phyloP scores from a whole-genome alignment of 1,140 invertebrate species.

The Lithobius niger region DNA sequence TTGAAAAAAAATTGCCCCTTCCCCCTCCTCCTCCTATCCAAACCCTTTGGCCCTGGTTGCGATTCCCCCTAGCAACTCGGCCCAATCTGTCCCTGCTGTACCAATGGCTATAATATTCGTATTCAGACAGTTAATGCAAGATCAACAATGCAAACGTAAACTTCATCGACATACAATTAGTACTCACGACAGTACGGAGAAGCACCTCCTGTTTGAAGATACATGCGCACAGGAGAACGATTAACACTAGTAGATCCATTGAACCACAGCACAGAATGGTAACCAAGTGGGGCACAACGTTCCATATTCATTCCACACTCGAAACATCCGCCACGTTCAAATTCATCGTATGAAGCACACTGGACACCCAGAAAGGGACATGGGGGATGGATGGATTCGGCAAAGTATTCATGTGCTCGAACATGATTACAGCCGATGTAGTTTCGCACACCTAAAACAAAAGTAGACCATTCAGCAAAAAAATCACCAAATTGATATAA shows the following conservation, averaged over 20 bases:
- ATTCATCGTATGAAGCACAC: slow-evolving; percentile 63
- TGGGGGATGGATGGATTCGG: slow-evolving; percentile 57
- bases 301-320: slow-evolving; percentile 50
- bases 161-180: slow-evolving; percentile 6
- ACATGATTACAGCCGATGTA: slow-evolving; percentile 74
- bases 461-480: slow-evolving; percentile 29
- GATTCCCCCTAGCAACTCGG: no score
- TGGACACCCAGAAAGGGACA: slow-evolving; percentile 62
- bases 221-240: slow-evolving; percentile 41
- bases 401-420: slow-evolving; percentile 67
- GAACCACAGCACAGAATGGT: slow-evolving; percentile 25
- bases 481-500: no score
- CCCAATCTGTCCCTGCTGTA: no score
- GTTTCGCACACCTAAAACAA: slow-evolving; percentile 45
- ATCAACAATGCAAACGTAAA: no score
- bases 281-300: slow-evolving; percentile 14
- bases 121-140: slow-evolving; percentile 9
- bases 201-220: slow-evolving; percentile 48
- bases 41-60: no score
- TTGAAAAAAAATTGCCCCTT: no score
- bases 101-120: not conserved
- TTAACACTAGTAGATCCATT: slow-evolving; percentile 11
- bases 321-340: slow-evolving; percentile 55
- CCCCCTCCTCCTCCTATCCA: no score
- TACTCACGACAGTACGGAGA: slow-evolving; percentile 63